A percentile compares a stretch with the other conserved stretches of the same genome.
These are phyloP conservation scores for Halesus radiatus DNA, from an alignment of 1,140 invertebrate species.

Conservation along the genomic window DNA sequence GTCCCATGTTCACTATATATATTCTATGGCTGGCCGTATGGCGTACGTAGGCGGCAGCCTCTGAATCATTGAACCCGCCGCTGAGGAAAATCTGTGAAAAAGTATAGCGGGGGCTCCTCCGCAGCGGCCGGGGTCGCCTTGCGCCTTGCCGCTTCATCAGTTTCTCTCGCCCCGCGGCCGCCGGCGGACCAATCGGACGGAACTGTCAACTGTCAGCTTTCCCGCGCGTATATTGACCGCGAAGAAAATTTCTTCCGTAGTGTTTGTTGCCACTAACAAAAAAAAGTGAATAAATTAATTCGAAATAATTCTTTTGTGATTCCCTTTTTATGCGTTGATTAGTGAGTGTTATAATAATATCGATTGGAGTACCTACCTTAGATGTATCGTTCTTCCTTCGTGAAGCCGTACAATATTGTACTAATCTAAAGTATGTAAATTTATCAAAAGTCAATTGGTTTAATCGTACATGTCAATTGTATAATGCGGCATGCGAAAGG, in stretches of 20 bases:
- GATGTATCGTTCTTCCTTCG: too few species aligned
- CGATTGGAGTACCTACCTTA: too few species aligned
- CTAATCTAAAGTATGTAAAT: neutral
- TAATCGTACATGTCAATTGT: neutral
- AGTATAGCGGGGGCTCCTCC: neutral
- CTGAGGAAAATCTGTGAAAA: constrained; percentile 32
- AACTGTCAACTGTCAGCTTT: constrained; percentile 6
- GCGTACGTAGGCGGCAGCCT: too few species aligned
- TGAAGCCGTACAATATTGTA: too few species aligned
- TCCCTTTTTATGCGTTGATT: too few species aligned
- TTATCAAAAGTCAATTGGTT: constrained; percentile 10
- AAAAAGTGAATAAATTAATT: too few species aligned
- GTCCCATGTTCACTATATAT: too few species aligned
- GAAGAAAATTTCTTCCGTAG: constrained; percentile 17
- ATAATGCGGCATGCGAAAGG: neutral
- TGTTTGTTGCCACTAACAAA: neutral
- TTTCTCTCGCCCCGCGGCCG: constrained; percentile 51
- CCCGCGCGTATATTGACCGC: constrained; percentile 11
- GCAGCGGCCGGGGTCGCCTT: constrained; percentile 8
- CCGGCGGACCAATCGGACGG: constrained; percentile 32
- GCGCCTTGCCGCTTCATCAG: constrained; percentile 53
- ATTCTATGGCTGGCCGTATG: too few species aligned
- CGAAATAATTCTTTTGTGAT: too few species aligned
- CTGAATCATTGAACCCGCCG: neutral
- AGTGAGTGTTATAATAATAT: too few species aligned